Base-by-base conservation (phyloP, 2,888 invertebrate species). In the Geotrupes spiniger region DNA sequence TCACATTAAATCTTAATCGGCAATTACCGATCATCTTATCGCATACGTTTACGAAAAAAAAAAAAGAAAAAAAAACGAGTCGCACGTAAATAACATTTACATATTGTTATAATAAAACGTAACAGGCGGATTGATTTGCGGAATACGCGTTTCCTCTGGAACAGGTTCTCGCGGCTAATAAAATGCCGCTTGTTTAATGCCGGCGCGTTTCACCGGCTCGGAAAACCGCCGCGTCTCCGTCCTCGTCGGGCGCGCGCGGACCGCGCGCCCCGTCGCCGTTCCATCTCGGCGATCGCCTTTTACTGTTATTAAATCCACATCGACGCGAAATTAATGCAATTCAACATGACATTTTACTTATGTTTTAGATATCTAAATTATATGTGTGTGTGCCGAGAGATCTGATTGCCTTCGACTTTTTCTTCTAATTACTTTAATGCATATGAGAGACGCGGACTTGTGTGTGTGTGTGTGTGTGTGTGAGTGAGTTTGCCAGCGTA, bases 311-410 rank as follows among this genome's bases (percentile, higher is more conserved):
- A 33, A 33, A 12, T 33, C 15, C 33, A 14, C 33, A 33, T 33
- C 33, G 33, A 33, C 33, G 15, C 8, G 11, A 15, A 33, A 33
- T 33, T 33, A 33, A 33, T 10, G 33, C 33, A 33, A 10, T 15
- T 33, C 15, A 33, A 33, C 33, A 33, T 33, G 33, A 33, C 33
- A 33, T 33, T 33, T 33, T 33, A 33, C 33, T 33, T 33, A 15
- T 33, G 33, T 33, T 33, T 33, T 33, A 33, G 33, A 33, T 33
- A 33, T 33, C 33, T 33, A 33, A 33, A 33, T 33, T 33, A 33
- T 14, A 33, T 6, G 33, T 15, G 33, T 15, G 33, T 14, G 15
- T 33, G 14, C 21, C 4, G 21, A 3, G 21, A 21, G 33, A 33
- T 33, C 33, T 15, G 33, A 33, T 33, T 33, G 11, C 33, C 12